phyloP scores from a whole-genome alignment of 2,888 invertebrate genomes.

The Mesodorylaimus sp. region DNA sequence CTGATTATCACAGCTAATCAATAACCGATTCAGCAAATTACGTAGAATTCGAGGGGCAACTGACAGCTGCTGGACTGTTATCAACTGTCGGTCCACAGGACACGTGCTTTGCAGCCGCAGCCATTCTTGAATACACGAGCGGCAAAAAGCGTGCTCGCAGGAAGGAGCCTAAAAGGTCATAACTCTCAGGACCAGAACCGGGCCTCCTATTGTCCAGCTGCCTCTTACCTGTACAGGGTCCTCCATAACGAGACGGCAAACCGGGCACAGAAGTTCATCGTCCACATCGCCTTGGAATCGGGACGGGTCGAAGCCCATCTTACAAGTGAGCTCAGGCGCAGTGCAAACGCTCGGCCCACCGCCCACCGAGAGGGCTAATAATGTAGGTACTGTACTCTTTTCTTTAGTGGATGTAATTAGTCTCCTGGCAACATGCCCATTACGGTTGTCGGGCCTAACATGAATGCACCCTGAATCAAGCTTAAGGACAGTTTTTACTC shows the following conservation, averaged over 20 bases:
- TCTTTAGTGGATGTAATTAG: too few relatives aligned
- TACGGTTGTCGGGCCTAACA: too few relatives aligned
- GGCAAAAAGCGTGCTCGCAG: conserved; percentile 90
- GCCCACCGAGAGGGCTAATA: too few relatives aligned
- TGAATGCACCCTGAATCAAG: too few relatives aligned
- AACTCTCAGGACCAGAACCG: too few relatives aligned
- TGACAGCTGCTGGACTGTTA: conserved; percentile 68
- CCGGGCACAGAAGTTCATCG: conserved; percentile 85
- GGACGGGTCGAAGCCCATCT: conserved; percentile 85
- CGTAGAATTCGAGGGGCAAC: conserved; percentile 79
- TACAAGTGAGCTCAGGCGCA: too few relatives aligned
- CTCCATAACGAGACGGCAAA: conserved; percentile 82
- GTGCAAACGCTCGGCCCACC: too few relatives aligned
- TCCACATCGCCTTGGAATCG: conserved; percentile 88
- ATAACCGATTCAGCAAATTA: conserved; percentile 60
- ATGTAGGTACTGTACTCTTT: too few relatives aligned
- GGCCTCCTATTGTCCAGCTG: too few relatives aligned
- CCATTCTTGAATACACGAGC: conserved; percentile 80
- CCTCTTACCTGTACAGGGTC: conserved; percentile 76
- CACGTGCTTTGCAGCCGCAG: conserved; percentile 78
- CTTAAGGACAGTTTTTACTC: too few relatives aligned
- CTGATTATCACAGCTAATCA: conserved; percentile 75
- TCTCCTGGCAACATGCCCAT: too few relatives aligned
- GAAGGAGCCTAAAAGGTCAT: conserved; percentile 68
- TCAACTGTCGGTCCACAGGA: conserved; percentile 73